Percentiles rank a stretch among this genome's conserved stretches.
Evolutionary conservation across 2,888 invertebrate genomes (phyloP).

Genomic region (Galerucella pusilla): DNA sequence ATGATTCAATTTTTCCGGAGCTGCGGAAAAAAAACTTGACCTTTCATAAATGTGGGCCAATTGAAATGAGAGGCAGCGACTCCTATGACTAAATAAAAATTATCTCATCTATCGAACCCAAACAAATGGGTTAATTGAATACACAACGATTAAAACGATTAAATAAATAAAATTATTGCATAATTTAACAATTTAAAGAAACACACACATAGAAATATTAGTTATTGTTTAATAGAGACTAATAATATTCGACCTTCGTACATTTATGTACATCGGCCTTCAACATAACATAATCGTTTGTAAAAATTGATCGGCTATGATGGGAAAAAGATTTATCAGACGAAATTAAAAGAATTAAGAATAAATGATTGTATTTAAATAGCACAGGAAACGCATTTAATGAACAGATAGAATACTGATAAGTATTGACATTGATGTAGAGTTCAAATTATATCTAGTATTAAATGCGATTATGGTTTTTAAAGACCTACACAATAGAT

Average conservation of each 20-base stretch:
- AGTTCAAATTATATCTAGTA: slow-evolving; percentile 7
- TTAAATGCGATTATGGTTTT: too few species aligned
- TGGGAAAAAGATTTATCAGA: slow-evolving; percentile 1
- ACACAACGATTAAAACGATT: slow-evolving; percentile 3
- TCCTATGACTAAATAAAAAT: neutral
- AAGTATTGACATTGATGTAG: slow-evolving; percentile 17
- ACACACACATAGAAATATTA: slow-evolving; percentile 1
- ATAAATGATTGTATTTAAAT: neutral
- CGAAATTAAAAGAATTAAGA: neutral
- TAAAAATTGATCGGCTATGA: neutral
- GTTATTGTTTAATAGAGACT: slow-evolving; percentile 11
- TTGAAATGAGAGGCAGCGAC: neutral
- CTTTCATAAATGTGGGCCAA: neutral
- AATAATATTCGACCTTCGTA: slow-evolving; percentile 9
- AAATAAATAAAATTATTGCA: neutral
- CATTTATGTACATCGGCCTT: slow-evolving; percentile 2
- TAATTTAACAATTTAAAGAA: neutral
- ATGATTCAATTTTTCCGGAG: neutral
- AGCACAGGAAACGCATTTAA: slow-evolving; percentile 12
- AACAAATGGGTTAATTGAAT: neutral
- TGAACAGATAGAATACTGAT: slow-evolving; percentile 19
- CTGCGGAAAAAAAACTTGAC: neutral
- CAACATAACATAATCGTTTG: neutral
- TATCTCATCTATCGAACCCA: neutral
- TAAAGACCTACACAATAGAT: too few species aligned